Percentiles rank a stretch among this genome's conserved stretches.
Evolutionary conservation across 2,888 invertebrate species (phyloP).

Genomic region (Cryptosula pallasiana): DNA sequence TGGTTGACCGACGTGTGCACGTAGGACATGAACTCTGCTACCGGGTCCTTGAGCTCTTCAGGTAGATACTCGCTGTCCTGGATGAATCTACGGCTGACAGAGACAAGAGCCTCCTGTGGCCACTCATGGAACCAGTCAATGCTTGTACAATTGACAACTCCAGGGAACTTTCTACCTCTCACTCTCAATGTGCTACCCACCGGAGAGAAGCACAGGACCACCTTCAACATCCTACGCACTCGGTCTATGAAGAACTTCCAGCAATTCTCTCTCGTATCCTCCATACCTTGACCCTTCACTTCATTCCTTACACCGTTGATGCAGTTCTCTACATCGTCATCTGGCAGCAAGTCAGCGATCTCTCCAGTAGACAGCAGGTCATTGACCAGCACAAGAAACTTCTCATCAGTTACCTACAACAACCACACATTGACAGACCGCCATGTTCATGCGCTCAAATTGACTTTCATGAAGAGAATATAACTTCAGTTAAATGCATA

Average conservation of each 20-base stretch:
- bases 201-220: conserved; percentile 94
- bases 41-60: conserved; percentile 71
- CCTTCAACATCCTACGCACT: conserved; percentile 69
- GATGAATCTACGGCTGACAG: conserved; percentile 83
- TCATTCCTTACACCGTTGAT: conserved; percentile 68
- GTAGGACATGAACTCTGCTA: conserved; percentile 88
- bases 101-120: conserved; percentile 93
- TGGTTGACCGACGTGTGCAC: conserved; percentile 89
- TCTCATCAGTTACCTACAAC: conserved; percentile 74
- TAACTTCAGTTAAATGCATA: too few species aligned
- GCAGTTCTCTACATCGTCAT: conserved; percentile 92
- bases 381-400: conserved; percentile 88
- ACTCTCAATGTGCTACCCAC: conserved; percentile 88
- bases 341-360: conserved; percentile 88
- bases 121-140: conserved; percentile 99
- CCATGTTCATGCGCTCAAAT: too few species aligned
- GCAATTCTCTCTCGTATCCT: conserved; percentile 89
- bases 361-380: conserved; percentile 93
- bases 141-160: conserved; percentile 87
- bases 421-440: background rate
- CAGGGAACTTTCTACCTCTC: conserved; percentile 89
- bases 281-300: conserved; percentile 68
- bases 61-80: conserved; percentile 64
- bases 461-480: too few species aligned
- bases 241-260: conserved; percentile 97